Evolutionary conservation across 1,140 invertebrate genomes (phyloP), one percentile per base, ranked within the genome.

Genomic region (Aphaenogaster floridana): DNA sequence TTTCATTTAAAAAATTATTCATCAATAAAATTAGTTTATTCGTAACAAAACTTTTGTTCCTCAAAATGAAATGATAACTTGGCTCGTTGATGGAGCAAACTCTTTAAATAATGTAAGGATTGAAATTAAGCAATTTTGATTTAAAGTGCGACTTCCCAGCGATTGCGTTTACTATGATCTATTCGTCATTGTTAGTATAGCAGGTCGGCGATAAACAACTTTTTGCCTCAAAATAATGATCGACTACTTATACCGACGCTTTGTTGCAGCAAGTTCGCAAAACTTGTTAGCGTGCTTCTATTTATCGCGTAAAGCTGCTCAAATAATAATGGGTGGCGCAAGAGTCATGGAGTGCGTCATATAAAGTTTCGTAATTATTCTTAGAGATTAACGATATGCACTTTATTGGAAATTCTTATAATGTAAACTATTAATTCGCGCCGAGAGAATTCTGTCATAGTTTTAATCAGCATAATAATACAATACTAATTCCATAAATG

Each of bases 321-420:
- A 57, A 57, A 69, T n/a, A 80, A 69, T 57, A 81, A 81, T 54
- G n/a, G 15, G 36, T 42, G 39, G 21, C n/a, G 13, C 64, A 66
- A 71, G 15, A 81, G 21, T 57, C 50, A 48, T 74, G 21, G 50
- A 42, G 52, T 13, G 13, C 48, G 64, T 71, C 52, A 71, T 34
- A 2, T 34, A 2, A 71, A 59, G 66, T 81, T 81, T 59, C 39
- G 9, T 81, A 81, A 71, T 71, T 81, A 81, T 71, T 71, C 48
- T 71, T 81, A 52, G 36, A 48, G 45, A 48, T 45, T 81, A 81
- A 81, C n/a, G 78, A 69, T 81, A 81, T 45, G 17, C 50, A 81
- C 79, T 81, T 81, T 50, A 17, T 1, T 28, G 39, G 2, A n/a
- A 81, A 21, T 57, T 64, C 34, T 48, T 39, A 34, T 66, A 79